Conservation (phyloP, 1,140 invertebrate genomes). For the Eurosta solidaginis region DNA sequence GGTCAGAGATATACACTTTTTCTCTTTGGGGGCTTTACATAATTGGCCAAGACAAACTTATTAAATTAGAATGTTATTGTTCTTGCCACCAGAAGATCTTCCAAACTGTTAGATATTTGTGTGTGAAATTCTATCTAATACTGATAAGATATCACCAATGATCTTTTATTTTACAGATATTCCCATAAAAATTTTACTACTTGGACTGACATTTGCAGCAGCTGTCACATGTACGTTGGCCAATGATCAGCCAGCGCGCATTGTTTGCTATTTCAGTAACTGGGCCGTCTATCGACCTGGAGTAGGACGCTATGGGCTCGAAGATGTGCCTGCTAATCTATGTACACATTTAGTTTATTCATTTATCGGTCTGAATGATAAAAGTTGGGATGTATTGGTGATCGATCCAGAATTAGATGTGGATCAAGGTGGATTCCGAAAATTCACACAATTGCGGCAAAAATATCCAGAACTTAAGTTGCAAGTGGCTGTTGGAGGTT, state of each 20-base stretch:
- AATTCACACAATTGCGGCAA: slow-evolving; percentile 76
- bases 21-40: too few relatives aligned
- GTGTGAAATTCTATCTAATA: too few relatives aligned
- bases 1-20: too few relatives aligned
- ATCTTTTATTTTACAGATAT: background rate
- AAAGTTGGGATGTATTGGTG: slow-evolving; percentile 75
- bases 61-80: too few relatives aligned
- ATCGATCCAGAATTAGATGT: slow-evolving; percentile 83
- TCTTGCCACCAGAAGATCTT: too few relatives aligned
- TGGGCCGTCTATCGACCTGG: slow-evolving; percentile 89
- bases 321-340: slow-evolving; percentile 79
- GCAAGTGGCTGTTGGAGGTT: slow-evolving; percentile 81
- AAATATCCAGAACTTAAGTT: slow-evolving; percentile 78
- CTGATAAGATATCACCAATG: background rate
- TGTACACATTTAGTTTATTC: slow-evolving; percentile 90
- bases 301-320: slow-evolving; percentile 77
- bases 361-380: slow-evolving; percentile 84
- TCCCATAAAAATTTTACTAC: slow-evolving; percentile 33
- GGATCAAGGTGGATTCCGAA: slow-evolving; percentile 76
- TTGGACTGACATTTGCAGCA: slow-evolving; percentile 37
- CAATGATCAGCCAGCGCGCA: slow-evolving; percentile 61
- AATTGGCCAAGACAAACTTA: too few relatives aligned
- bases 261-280: slow-evolving; percentile 89
- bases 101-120: too few relatives aligned
- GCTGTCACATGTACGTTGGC: slow-evolving; percentile 30